Base-by-base conservation (phyloP, 2,113 vertebrate species). In the Gymnogyps californianus region DNA sequence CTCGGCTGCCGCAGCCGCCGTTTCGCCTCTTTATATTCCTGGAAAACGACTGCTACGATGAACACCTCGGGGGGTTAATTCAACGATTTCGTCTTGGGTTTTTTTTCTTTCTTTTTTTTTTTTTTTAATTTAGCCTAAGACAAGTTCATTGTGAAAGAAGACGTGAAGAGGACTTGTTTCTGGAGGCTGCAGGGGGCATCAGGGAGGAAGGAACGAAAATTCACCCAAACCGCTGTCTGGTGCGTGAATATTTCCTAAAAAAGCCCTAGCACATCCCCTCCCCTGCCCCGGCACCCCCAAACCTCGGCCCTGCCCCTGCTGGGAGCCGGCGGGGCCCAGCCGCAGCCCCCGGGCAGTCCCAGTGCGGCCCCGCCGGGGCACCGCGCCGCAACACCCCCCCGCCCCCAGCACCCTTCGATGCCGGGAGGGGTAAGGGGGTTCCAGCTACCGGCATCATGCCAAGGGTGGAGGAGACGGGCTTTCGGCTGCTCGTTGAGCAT, bases 201-300 rank as follows among this genome's bases (percentile, higher is more conserved):
- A 16, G 29, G 78, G 78, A 87, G 76, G 76, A 77, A 74, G 67
- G n/a, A 92, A 92, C 70, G 90, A 93, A 93, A 92, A 85, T 31
- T 28, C 66, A 11, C 47, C 61, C 54, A 15, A 87, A 59, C 6
- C 13, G 24, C 76, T 47, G 34, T 25, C 57, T 81, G 83, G 74
- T 88, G 88, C 32, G 44, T 90, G 61, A 62, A 29, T 40, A 79
- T 85, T 79, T 59, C 64, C 49, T 52, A 7, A 52, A 18, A 65
- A 1, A 21, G 2, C 36, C 10, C 38, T 13, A 69, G 16, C 5
- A 9, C 55, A 44, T 32, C 38, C 42, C 42, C 13, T 5, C 6
- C 52, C 47, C 26, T 34, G 24, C 7, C 15, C 21, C 16, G 11
- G 13, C 54, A 28, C 3, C 54, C 62, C 19, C n/a, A 12, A 21